Percentiles rank a stretch among this genome's conserved stretches.
Conservation (phyloP, 2,113 vertebrate genomes). For the Oryzias curvinotus region DNA sequence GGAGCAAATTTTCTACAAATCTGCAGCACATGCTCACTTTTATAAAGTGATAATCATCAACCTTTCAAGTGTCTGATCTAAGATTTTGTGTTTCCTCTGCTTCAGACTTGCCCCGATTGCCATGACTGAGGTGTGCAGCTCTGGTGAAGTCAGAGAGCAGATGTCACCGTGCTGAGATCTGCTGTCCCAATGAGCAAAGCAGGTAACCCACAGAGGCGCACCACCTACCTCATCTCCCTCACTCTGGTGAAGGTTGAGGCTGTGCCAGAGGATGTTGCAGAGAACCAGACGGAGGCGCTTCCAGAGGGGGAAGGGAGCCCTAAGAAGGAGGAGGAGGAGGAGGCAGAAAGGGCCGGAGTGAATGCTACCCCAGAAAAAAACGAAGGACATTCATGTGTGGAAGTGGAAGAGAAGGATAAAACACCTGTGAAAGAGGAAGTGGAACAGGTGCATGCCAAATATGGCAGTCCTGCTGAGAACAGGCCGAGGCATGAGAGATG, state of each 20-base stretch:
- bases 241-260: constrained; percentile 91
- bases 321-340: constrained; percentile 38
- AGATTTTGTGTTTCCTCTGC: constrained; percentile 25
- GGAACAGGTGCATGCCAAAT: constrained; percentile 54
- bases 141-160: constrained; percentile 56
- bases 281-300: constrained; percentile 49
- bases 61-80: constrained; percentile 8
- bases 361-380: constrained; percentile 41
- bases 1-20: constrained; percentile 45
- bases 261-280: constrained; percentile 67
- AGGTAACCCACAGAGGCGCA: constrained; percentile 84
- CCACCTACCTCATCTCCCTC: constrained; percentile 92
- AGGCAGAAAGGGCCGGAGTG: constrained; percentile 7
- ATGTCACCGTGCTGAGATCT: constrained; percentile 60
- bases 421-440: constrained; percentile 45
- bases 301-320: constrained; percentile 62
- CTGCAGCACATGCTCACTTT: constrained; percentile 15
- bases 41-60: neutral
- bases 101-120: constrained; percentile 41
- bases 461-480: constrained; percentile 47
- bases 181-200: constrained; percentile 79
- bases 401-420: constrained; percentile 30
- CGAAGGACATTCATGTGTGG: constrained; percentile 29
- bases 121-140: constrained; percentile 53
- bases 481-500: constrained; percentile 46